Percentiles rank a stretch among this genome's conserved stretches.
Evolutionary conservation across 2,888 invertebrate genomes (phyloP).

Genomic region (Siphonodentalium dalli): DNA sequence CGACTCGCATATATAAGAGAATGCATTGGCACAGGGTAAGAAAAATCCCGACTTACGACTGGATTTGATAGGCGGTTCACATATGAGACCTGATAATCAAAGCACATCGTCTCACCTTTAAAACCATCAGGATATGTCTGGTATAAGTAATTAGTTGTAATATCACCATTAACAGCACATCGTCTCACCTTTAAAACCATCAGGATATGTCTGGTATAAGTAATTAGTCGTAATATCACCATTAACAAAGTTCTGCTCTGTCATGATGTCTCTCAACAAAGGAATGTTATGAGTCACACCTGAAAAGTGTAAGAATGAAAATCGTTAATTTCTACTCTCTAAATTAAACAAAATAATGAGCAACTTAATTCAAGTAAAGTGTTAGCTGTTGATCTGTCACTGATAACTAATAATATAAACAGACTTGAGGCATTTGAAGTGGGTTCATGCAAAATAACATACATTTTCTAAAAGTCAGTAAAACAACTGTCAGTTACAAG

Average conservation of each 20-base stretch:
- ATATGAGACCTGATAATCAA: not conserved
- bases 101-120: constrained; percentile 48
- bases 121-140: constrained; percentile 72
- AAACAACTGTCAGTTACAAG: not conserved
- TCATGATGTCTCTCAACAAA: constrained; percentile 72
- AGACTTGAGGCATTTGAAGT: not conserved
- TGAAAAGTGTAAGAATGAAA: constrained; percentile 25
- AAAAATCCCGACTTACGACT: too few species aligned
- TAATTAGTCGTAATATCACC: constrained; percentile 74
- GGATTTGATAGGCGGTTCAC: too few species aligned
- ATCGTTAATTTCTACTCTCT: not conserved
- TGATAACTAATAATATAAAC: not conserved
- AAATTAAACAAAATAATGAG: not conserved
- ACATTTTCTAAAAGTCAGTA: too few species aligned
- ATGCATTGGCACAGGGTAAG: too few species aligned
- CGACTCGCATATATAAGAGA: too few species aligned
- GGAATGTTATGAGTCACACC: constrained; percentile 74
- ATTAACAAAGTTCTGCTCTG: constrained; percentile 69
- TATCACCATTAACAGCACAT: constrained; percentile 67
- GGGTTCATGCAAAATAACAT: not conserved
- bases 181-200: constrained; percentile 67
- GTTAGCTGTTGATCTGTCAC: not conserved
- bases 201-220: constrained; percentile 71
- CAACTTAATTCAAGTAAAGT: not conserved
- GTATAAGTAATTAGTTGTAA: constrained; percentile 73